Evolutionary conservation across 2,113 vertebrate genomes (phyloP), one percentile per base, ranked within the genome.

Genomic region (Poeciliopsis prolifica): DNA sequence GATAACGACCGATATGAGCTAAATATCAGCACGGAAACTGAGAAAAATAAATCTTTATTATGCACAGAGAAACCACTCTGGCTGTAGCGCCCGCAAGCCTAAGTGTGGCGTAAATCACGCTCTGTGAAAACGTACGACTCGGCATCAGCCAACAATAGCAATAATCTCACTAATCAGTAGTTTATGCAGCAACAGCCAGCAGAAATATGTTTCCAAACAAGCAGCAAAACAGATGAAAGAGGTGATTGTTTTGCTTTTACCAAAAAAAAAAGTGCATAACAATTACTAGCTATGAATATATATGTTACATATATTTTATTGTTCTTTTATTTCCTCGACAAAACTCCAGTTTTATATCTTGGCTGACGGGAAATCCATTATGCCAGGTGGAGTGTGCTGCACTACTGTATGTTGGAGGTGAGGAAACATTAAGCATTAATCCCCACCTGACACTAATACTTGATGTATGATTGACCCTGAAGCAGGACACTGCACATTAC

Each of bases 361-460:
- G 1, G 75, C 33, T 44, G 64, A 63, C 35, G 64, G 60, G n/a
- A 81, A 76, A 80, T 84, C 54, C 62, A 64, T 75, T 17, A 68
- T 64, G 74, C 33, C 77, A 88, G 83, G 77, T 90, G 86, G 58
- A 75, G 85, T 88, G 90, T 84, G 77, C 79, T 91, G 79, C 76
- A 75, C 72, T 67, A 74, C 19, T 67, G 37, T 67, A 67, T 85
- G 85, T 89, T 44, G 69, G 85, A 92, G 90, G 92, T 92, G 77
- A 91, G 81, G 83, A 80, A 87, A 92, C 92, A 93, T 91, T 85
- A 88, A 83, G 85, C 88, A 93, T 94, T 95, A 95, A 95, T 95
- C 95, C 89, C 85, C 87, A 94, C 93, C 93, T 95, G 94, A 95
- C 95, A 95, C 95, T 95, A 95, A 95, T 95, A 94, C 94, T 87